A percentile compares a stretch with the other conserved stretches of the same genome.
Conservation (phyloP, 2,888 invertebrate genomes). For the Eueremaeus valkanovi region DNA sequence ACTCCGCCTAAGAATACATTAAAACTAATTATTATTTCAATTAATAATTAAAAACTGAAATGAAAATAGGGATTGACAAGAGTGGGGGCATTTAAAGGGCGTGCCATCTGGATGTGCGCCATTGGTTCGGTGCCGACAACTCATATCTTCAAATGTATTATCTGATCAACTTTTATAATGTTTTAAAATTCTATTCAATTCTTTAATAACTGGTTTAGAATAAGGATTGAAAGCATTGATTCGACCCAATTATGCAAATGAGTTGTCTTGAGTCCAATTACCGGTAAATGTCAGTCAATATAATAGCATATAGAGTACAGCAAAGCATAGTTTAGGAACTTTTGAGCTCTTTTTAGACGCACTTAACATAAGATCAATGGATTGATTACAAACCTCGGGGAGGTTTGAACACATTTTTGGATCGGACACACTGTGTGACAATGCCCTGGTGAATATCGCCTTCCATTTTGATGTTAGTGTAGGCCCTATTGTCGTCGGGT, state of each 20-base stretch:
- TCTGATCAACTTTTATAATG: no score
- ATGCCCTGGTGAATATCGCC: slow-evolving; percentile 53
- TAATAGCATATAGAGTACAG: no score
- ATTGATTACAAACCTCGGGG: not conserved
- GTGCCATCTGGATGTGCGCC: no score
- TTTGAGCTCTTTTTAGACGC: not conserved
- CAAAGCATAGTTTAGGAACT: not conserved
- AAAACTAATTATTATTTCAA: not conserved
- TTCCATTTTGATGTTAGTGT: slow-evolving; percentile 41
- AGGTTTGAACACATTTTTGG: slow-evolving; percentile 51
- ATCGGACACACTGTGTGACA: slow-evolving; percentile 56
- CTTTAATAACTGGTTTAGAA: no score
- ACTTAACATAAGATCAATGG: not conserved
- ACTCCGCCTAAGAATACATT: not conserved
- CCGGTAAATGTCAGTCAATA: no score
- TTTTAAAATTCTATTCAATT: no score
- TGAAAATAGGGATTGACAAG: not conserved
- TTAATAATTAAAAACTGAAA: not conserved
- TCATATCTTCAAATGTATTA: no score
- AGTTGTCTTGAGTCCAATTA: no score
- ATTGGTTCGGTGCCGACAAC: no score
- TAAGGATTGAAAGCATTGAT: no score
- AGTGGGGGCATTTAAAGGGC: no score
- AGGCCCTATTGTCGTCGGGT: slow-evolving; percentile 29
- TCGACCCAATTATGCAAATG: no score